Conservation (phyloP, 1,140 invertebrate genomes). For the Saxidomus purpurata region DNA sequence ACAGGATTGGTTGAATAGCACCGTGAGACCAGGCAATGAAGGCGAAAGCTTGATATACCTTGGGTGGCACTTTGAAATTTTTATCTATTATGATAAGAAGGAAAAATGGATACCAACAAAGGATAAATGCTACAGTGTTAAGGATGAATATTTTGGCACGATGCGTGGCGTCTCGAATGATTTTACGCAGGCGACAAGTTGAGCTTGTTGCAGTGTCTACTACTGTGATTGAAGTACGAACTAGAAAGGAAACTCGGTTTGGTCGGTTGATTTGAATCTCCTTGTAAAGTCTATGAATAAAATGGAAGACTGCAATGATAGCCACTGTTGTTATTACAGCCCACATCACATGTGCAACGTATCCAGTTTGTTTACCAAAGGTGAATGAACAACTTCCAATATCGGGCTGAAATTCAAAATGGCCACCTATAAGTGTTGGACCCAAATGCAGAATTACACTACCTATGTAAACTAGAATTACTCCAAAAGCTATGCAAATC, state of each 20-base stretch:
- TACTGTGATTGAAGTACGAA: slow-evolving; percentile 83
- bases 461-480: slow-evolving; percentile 84
- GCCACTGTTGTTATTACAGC: slow-evolving; percentile 84
- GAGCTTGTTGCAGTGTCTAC: slow-evolving; percentile 75
- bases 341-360: slow-evolving; percentile 86
- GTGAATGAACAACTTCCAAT: slow-evolving; percentile 85
- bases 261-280: slow-evolving; percentile 84
- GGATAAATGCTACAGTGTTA: slow-evolving; percentile 79
- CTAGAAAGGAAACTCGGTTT: slow-evolving; percentile 84
- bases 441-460: slow-evolving; percentile 86
- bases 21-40: slow-evolving; percentile 86
- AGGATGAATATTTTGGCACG: slow-evolving; percentile 84
- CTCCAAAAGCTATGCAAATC: slow-evolving; percentile 85
- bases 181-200: slow-evolving; percentile 73
- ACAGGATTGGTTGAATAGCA: slow-evolving; percentile 83
- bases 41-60: slow-evolving; percentile 85
- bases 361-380: slow-evolving; percentile 83
- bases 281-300: slow-evolving; percentile 83
- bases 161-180: slow-evolving; percentile 80
- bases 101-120: slow-evolving; percentile 86
- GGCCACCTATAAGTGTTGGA: slow-evolving; percentile 86
- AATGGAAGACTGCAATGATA: slow-evolving; percentile 81
- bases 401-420: slow-evolving; percentile 84
- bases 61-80: slow-evolving; percentile 82
- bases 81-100: slow-evolving; percentile 84